These are phyloP conservation scores for Coreoperca whiteheadi DNA, from an alignment of 2,113 vertebrate species.

Conservation along the genomic window DNA sequence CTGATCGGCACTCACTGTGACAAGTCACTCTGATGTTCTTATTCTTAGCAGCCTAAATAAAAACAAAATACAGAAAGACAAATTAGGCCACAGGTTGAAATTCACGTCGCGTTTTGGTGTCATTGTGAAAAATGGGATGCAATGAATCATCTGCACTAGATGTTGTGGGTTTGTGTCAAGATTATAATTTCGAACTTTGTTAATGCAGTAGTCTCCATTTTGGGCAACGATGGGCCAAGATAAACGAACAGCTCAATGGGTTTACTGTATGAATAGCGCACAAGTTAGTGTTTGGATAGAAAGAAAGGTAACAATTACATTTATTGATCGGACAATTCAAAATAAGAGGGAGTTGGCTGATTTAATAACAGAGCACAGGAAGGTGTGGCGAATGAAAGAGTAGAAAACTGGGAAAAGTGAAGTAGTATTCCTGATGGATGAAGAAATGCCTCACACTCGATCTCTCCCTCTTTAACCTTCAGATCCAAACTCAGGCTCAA, in stretches of 20 bases:
- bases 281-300: no score
- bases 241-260: no score
- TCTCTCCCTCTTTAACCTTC: neutral
- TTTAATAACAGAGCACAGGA: neutral
- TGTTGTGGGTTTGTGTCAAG: no score
- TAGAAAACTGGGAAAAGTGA: neutral
- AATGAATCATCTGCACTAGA: neutral
- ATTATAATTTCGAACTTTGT: no score
- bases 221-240: no score
- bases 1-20: neutral
- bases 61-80: neutral
- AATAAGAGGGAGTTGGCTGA: neutral
- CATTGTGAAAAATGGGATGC: neutral
- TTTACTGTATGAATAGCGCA: no score
- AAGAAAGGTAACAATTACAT: no score
- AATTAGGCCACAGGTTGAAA: neutral
- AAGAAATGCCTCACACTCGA: neutral
- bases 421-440: neutral
- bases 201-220: no score
- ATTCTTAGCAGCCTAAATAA: neutral
- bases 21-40: neutral
- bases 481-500: slow-evolving; percentile 84
- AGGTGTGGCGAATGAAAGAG: neutral
- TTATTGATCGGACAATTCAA: no score
- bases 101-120: neutral